phyloP scores from a whole-genome alignment of 1,140 invertebrate genomes.

The Polypedilum pembai region DNA sequence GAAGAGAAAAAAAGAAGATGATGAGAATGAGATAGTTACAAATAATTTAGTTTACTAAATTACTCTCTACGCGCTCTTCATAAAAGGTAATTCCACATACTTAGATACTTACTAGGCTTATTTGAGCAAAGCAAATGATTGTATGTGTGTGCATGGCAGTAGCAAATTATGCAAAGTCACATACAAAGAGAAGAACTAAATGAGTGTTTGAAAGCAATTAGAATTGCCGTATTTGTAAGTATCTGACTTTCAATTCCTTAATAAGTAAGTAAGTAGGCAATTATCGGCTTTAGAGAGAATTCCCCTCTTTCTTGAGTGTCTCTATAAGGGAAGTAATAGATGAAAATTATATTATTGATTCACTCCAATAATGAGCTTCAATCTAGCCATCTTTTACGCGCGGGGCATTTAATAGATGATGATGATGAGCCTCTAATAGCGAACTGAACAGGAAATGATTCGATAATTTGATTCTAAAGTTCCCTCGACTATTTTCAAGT shows the following conservation, averaged over 20 bases:
- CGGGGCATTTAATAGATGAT: background rate
- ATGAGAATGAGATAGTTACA: background rate
- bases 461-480: constrained; percentile 23
- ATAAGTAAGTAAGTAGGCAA: constrained; percentile 16
- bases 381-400: background rate
- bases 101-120: too few species aligned
- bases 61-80: constrained; percentile 9
- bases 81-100: constrained; percentile 17
- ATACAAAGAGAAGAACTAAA: constrained; percentile 4
- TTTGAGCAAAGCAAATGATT: background rate
- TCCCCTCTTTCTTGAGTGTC: background rate
- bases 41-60: constrained; percentile 9
- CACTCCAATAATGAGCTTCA: constrained; percentile 9
- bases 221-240: constrained; percentile 22
- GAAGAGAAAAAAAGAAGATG: background rate
- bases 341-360: constrained; percentile 20
- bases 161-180: constrained; percentile 26
- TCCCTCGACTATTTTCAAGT: background rate
- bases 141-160: background rate
- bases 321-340: background rate
- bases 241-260: background rate
- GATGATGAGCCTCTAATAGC: constrained; percentile 16
- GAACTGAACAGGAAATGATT: constrained; percentile 24
- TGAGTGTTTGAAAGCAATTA: constrained; percentile 22
- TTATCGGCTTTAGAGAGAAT: constrained; percentile 4